Evolutionary conservation across 2,113 vertebrate genomes (phyloP).

Genomic region (Myiozetetes cayanensis): DNA sequence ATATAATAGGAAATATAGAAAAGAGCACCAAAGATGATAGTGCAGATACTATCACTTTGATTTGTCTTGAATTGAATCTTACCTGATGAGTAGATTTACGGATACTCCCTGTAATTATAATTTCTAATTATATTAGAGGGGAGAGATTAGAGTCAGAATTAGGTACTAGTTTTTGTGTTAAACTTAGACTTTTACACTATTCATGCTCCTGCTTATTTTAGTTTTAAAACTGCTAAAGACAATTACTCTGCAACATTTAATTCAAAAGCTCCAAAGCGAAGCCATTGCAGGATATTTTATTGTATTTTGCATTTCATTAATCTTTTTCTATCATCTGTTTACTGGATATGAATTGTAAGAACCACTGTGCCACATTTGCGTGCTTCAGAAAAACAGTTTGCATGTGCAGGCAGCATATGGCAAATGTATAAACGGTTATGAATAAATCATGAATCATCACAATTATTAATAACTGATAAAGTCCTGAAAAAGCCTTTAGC

Average conservation of each 20-base stretch:
- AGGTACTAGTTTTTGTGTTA: neutral
- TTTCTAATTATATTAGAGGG: neutral
- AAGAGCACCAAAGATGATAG: neutral
- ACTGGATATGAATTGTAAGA: constrained; percentile 31
- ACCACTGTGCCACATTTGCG: neutral
- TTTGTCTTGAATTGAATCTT: neutral
- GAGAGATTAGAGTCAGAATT: neutral
- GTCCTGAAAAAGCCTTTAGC: constrained; percentile 43
- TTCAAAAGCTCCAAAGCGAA: constrained; percentile 21
- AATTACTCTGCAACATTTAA: constrained; percentile 7
- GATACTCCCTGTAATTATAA: neutral
- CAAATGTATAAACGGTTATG: constrained; percentile 60
- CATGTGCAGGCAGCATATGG: constrained; percentile 54
- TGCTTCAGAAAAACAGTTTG: constrained; percentile 39
- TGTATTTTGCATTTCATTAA: constrained; percentile 30
- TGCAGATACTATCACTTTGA: neutral
- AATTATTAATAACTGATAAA: constrained; percentile 70
- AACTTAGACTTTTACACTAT: neutral
- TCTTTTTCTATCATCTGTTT: constrained; percentile 19
- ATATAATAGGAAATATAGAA: neutral
- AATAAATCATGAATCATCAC: constrained; percentile 63
- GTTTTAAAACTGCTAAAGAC: constrained; percentile 11
- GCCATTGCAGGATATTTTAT: neutral
- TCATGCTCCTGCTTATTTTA: neutral
- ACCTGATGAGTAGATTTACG: neutral